phyloP scores from a whole-genome alignment of 2,888 invertebrate species.

The Galeruca laticollis region DNA sequence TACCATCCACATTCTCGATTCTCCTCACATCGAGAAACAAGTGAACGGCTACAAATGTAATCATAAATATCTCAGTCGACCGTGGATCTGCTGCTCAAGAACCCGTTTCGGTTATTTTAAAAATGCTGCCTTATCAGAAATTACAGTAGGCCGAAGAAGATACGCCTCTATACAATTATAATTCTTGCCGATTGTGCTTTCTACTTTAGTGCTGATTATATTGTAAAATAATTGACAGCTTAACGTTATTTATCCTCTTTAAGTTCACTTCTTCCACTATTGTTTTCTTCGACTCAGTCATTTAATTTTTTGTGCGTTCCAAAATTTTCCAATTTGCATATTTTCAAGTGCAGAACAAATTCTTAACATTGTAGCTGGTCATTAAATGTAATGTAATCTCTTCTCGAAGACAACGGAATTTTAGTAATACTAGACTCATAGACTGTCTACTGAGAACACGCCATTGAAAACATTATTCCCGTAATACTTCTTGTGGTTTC shows the following conservation, averaged over 20 bases:
- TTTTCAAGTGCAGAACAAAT: slow-evolving; percentile 36
- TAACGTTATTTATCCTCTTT: slow-evolving; percentile 54
- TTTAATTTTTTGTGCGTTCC: slow-evolving; percentile 43
- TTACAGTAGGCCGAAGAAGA: slow-evolving; percentile 60
- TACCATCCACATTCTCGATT: slow-evolving; percentile 59
- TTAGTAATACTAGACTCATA: not conserved
- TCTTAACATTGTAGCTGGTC: slow-evolving; percentile 28
- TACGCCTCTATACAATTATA: slow-evolving; percentile 62
- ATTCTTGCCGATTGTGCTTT: slow-evolving; percentile 60
- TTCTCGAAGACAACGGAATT: slow-evolving; percentile 1
- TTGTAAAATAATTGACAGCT: slow-evolving; percentile 63
- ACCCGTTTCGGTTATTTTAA: slow-evolving; percentile 62
- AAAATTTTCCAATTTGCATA: slow-evolving; percentile 40
- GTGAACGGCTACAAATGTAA: slow-evolving; percentile 65
- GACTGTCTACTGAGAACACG: not conserved
- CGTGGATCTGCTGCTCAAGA: slow-evolving; percentile 59
- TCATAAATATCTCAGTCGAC: slow-evolving; percentile 64
- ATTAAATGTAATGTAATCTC: slow-evolving; percentile 8
- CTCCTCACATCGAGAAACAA: slow-evolving; percentile 64
- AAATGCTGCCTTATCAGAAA: slow-evolving; percentile 63
- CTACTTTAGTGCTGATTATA: slow-evolving; percentile 62
- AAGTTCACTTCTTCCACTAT: slow-evolving; percentile 42
- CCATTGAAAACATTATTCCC: not conserved
- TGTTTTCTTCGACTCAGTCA: slow-evolving; percentile 43
- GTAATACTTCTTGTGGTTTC: not conserved